These are phyloP conservation scores for Oligia strigilis DNA, from an alignment of 2,888 invertebrate species.

Conservation along the genomic window DNA sequence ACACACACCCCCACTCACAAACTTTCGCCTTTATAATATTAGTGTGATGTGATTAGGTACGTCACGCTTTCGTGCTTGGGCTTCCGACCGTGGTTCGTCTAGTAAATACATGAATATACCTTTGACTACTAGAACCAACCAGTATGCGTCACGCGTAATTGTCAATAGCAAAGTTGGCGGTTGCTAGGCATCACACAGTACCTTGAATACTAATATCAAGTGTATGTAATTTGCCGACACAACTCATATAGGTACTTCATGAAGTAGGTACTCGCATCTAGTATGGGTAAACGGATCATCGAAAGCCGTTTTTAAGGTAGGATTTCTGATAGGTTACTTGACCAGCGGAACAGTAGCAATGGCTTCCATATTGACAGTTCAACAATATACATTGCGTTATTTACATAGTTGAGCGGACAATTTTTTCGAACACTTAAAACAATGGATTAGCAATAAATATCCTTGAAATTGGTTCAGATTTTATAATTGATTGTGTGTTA, in stretches of 20 bases:
- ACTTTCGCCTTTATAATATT: no score
- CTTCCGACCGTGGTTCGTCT: background rate
- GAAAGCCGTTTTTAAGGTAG: conserved; percentile 9
- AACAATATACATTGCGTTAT: background rate
- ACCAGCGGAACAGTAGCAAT: background rate
- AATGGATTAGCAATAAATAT: background rate
- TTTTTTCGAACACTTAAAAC: background rate
- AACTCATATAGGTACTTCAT: background rate
- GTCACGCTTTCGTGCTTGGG: background rate
- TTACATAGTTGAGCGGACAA: background rate
- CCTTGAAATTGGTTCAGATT: background rate
- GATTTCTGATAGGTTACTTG: background rate
- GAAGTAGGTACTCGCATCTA: background rate
- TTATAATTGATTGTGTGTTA: background rate
- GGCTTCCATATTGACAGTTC: background rate
- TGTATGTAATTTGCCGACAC: conserved; percentile 27
- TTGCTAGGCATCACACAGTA: conserved; percentile 18
- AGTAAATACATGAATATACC: background rate
- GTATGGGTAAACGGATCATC: conserved; percentile 12
- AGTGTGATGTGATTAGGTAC: background rate
- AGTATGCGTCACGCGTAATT: conserved; percentile 39
- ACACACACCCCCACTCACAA: no score
- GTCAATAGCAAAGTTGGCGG: conserved; percentile 25
- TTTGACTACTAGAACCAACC: conserved; percentile 4
- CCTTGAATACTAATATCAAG: conserved; percentile 44